Percentiles rank a stretch among this genome's conserved stretches.
Evolutionary conservation across 2,113 vertebrate genomes (phyloP).

Genomic region (Mionectes macconnelli): DNA sequence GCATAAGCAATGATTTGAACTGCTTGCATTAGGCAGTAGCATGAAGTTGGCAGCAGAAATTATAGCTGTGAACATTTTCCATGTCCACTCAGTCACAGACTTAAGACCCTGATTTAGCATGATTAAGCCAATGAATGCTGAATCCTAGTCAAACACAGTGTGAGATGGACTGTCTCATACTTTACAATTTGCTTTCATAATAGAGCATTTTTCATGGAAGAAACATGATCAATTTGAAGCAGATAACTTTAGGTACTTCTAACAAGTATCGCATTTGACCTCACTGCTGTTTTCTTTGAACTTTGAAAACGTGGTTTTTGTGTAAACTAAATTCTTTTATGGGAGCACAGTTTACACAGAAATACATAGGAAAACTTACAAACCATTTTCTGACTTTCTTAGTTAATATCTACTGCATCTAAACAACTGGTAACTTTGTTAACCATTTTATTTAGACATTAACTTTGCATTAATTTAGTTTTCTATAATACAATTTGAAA

Average conservation of each 20-base stretch:
- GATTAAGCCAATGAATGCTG: neutral
- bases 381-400: neutral
- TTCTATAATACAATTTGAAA: neutral
- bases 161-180: neutral
- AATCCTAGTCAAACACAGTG: neutral
- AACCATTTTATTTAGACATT: neutral
- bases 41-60: neutral
- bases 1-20: constrained; percentile 26
- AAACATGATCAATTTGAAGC: neutral
- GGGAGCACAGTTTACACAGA: neutral
- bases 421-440: neutral
- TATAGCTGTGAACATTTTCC: neutral
- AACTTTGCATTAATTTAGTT: neutral
- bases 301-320: neutral
- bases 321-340: neutral
- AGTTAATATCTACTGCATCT: neutral
- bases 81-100: neutral
- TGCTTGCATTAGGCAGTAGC: neutral
- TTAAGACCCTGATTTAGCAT: neutral
- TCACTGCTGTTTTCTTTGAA: neutral
- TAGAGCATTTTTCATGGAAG: neutral
- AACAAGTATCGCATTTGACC: neutral
- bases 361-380: neutral
- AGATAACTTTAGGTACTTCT: neutral
- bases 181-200: constrained; percentile 10